Conservation (phyloP, 2,113 vertebrate genomes). For the Scatophagus argus region DNA sequence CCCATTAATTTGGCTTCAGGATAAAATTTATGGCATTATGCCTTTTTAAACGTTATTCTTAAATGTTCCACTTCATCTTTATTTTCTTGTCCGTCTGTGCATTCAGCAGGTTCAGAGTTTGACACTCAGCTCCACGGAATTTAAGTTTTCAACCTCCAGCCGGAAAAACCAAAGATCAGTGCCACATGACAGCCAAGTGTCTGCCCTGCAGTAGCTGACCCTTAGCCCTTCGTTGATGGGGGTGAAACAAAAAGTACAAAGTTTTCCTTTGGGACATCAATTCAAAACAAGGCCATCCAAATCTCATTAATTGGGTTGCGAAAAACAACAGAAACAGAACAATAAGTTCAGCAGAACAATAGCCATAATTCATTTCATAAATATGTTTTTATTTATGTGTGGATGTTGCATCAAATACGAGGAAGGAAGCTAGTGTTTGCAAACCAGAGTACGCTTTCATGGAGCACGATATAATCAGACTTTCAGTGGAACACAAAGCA, state of each 20-base stretch:
- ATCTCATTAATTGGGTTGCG: neutral
- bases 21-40: neutral
- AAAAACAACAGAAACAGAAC: neutral
- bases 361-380: neutral
- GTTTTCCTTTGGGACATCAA: constrained; percentile 21
- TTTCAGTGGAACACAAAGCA: constrained; percentile 8
- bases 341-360: constrained; percentile 1
- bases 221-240: constrained; percentile 23
- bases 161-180: constrained; percentile 47
- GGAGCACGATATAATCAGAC: constrained; percentile 3
- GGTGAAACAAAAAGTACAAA: constrained; percentile 29
- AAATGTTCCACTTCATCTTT: neutral
- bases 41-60: neutral
- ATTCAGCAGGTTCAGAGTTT: neutral
- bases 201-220: constrained; percentile 67
- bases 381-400: neutral
- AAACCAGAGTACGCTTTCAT: constrained; percentile 16
- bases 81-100: neutral
- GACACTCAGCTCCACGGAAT: constrained; percentile 7
- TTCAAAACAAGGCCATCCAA: neutral
- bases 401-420: neutral
- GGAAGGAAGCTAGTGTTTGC: neutral
- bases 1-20: neutral
- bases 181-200: constrained; percentile 61
- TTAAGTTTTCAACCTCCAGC: neutral